These are phyloP conservation scores for Drosophila ezoana DNA, from an alignment of 2,888 invertebrate species.

Conservation along the genomic window DNA sequence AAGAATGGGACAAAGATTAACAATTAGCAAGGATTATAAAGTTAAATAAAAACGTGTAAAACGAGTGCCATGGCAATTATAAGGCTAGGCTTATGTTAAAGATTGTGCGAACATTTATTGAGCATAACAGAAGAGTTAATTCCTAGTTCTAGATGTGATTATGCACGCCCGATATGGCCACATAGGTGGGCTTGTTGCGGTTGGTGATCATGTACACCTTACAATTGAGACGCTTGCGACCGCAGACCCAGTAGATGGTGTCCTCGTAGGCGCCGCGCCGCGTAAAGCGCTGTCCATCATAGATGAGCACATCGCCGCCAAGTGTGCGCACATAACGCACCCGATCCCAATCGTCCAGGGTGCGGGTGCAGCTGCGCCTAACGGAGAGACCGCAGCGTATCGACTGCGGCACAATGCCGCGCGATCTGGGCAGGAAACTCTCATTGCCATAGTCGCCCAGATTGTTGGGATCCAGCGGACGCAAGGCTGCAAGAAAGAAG, in stretches of 20 bases:
- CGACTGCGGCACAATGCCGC: slow-evolving; percentile 5
- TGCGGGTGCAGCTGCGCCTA: slow-evolving; percentile 30
- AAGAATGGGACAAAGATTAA: slow-evolving; percentile 48
- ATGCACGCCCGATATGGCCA: slow-evolving; percentile 80
- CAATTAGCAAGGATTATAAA: neutral
- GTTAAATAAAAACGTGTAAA: neutral
- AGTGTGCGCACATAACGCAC: slow-evolving; percentile 53
- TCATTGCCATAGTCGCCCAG: slow-evolving; percentile 62
- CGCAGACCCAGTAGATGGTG: slow-evolving; percentile 80
- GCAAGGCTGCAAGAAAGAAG: slow-evolving; percentile 40
- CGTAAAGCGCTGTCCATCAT: slow-evolving; percentile 73
- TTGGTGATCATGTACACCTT: slow-evolving; percentile 79
- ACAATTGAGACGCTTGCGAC: slow-evolving; percentile 73
- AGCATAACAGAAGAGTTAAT: slow-evolving; percentile 3
- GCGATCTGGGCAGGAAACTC: slow-evolving; percentile 55
- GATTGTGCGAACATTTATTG: slow-evolving; percentile 43
- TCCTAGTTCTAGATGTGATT: slow-evolving; percentile 66
- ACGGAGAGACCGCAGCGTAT: slow-evolving; percentile 31
- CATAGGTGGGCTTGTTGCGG: slow-evolving; percentile 66
- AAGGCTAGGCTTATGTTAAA: slow-evolving; percentile 19
- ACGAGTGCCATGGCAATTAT: slow-evolving; percentile 16
- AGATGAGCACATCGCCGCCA: slow-evolving; percentile 57
- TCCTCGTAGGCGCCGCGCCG: slow-evolving; percentile 74
- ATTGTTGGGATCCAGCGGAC: slow-evolving; percentile 33
- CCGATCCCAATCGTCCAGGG: slow-evolving; percentile 68